Base-by-base conservation (phyloP, 2,113 vertebrate genomes). In the Brevimyrus niger region DNA sequence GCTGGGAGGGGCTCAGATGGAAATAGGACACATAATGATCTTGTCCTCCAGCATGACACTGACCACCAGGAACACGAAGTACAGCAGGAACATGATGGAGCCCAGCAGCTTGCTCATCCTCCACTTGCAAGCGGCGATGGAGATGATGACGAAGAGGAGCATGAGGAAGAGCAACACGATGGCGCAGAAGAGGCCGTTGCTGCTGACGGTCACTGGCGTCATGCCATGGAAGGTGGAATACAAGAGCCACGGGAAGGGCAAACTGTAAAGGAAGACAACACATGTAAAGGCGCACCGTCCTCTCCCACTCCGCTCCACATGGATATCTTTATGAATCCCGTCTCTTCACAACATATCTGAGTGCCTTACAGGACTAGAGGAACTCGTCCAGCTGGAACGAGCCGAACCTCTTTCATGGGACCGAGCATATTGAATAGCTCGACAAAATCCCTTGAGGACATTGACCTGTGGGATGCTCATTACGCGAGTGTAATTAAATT, bases 121-220 rank as follows among this genome's bases (percentile, higher is more conserved):
- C 98, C 98, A 99, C 90, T 97, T 98, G 96, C 98, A 99, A 92
- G 96, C 95, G 47, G 97, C 98, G 13, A 99, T 99, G 92, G 98
- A 98, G 90, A 98, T 95, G 94, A 98, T 98, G 93, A 99, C 98
- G 69, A 99, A 99, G 86, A 99, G 95, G 82, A 99, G 96, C 98
- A 99, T 99, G 94, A 99, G 96, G 96, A 99, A 99, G 92, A 99
- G 98, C 50, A 99, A 97, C 90, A 99, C 97, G 27, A 99, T 99
- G 0, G 98, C 98, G 0, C 98, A 99, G 96, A 99, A 99, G 85
- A 99, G 96, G 80, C 98, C 98, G 0, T 99, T 99, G 96, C 98
- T 99, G 96, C 98, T 98, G 91, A 99, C 98, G 0, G 93, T 73
- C 92, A 99, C 96, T 0, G 98, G 95, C 0, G 88, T 47, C 90